A percentile compares a stretch with the other conserved stretches of the same genome.
Evolutionary conservation across 2,888 invertebrate genomes (phyloP).

Genomic region (Hemaris fuciformis): DNA sequence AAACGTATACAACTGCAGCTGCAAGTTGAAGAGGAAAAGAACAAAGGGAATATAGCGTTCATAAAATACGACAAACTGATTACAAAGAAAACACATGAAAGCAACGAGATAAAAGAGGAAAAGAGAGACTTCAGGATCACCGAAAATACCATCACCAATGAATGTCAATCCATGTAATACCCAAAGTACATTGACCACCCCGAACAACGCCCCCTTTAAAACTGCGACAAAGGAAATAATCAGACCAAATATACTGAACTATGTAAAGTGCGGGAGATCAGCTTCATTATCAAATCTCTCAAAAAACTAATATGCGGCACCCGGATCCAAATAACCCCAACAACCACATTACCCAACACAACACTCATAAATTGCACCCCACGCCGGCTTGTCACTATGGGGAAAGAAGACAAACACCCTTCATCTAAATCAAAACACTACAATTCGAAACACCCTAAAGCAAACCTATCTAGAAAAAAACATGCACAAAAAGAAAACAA

Average conservation of each 20-base stretch:
- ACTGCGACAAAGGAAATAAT: too few species aligned
- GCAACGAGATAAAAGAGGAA: background rate
- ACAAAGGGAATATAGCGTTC: slow-evolving; percentile 17
- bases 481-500: too few species aligned
- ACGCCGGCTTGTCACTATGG: slow-evolving; percentile 14
- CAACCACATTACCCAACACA: slow-evolving; percentile 5
- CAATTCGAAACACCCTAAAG: background rate
- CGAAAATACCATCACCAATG: too few species aligned
- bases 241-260: too few species aligned
- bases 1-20: slow-evolving; percentile 18
- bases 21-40: slow-evolving; percentile 17
- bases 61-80: slow-evolving; percentile 19
- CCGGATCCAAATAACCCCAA: slow-evolving; percentile 15
- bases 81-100: slow-evolving; percentile 8
- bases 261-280: too few species aligned
- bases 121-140: background rate
- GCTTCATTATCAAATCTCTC: too few species aligned
- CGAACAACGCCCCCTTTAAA: too few species aligned
- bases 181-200: too few species aligned
- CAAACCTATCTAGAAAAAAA: background rate
- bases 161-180: too few species aligned
- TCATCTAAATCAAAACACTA: slow-evolving; percentile 15
- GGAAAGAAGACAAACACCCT: slow-evolving; percentile 18
- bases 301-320: too few species aligned
- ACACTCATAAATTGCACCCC: slow-evolving; percentile 19